Evolutionary conservation across 2,888 invertebrate genomes (phyloP), one percentile per base, ranked within the genome.

Genomic region (Apoderus coryli): DNA sequence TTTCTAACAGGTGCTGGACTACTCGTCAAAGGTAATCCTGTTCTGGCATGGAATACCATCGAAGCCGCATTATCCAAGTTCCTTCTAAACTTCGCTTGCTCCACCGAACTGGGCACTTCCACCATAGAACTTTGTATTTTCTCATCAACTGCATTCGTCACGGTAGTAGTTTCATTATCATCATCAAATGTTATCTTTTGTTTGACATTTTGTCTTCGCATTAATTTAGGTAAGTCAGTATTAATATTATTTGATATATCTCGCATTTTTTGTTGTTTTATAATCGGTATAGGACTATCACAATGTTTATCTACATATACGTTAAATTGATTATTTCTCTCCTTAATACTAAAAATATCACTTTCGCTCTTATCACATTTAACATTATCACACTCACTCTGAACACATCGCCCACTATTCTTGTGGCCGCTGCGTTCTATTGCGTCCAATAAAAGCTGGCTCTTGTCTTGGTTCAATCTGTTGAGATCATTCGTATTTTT

Each of bases 1-100:
- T 77, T 65, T 25, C 84, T 61, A 37, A 82, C 57, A 0, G 88
- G 88, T 2, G 86, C 88, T 0, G 88, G 88, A 53, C 84, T 85
- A 19, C 85, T 85, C 1, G 84, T 82, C 25, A 85, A 59, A 0
- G 86, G 86, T 29, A 86, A 61, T 0, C 85, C 85, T 9, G 82
- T 84, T 44, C 74, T 66, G 14, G 75, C 67, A 53, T 84, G 81
- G 54, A 86, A 86, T 43, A 85, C 76, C 75, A 84, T 78, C 1
- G 75, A 77, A 1, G 84, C 76, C 1, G 84, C 81, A 27, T 74
- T 78, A 45, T 76, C 79, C 46, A 85, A 62, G 15, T 76, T 71
- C 51, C 75, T 72, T 5, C 79, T 62, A 48, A 84, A 82, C 38
- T 70, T 64, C 31, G 75, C 76, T 58, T 77, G 72, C 41, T 80